Evolutionary conservation across 2,888 invertebrate species (phyloP).

Genomic region (Petrolisthes manimaculis): DNA sequence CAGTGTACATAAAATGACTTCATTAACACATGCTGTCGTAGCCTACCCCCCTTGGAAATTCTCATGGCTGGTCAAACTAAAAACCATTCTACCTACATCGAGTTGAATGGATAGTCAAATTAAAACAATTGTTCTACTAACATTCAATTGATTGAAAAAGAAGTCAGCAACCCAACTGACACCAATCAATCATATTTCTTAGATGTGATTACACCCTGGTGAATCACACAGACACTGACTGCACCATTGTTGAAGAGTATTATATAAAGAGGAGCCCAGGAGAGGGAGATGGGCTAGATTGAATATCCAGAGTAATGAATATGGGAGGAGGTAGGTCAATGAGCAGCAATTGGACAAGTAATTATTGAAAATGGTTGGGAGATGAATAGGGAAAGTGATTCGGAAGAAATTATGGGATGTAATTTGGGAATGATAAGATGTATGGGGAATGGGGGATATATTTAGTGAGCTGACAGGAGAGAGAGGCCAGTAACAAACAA

Average conservation of each 20-base stretch:
- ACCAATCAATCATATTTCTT: not conserved
- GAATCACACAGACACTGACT: constrained; percentile 2
- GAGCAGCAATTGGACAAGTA: no score
- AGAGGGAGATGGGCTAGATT: not conserved
- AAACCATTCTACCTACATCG: no score
- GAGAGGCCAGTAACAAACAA: not conserved
- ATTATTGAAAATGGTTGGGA: not conserved
- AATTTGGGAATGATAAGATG: not conserved
- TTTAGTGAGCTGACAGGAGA: not conserved
- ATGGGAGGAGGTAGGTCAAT: no score
- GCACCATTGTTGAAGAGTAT: constrained; percentile 13
- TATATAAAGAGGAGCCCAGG: not conserved
- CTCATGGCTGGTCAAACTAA: no score
- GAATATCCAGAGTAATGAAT: no score
- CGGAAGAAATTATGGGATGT: not conserved
- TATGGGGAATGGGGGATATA: not conserved
- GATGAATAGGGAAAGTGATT: not conserved
- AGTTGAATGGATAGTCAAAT: no score
- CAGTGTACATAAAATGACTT: no score
- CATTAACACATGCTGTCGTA: no score
- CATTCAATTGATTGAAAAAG: not conserved
- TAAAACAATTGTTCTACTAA: no score
- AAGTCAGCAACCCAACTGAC: constrained; percentile 8
- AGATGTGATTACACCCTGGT: not conserved
- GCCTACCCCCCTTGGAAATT: no score